These are phyloP conservation scores for Hippocampus mohnikei DNA, from an alignment of 2,113 vertebrate species.

Conservation along the genomic window DNA sequence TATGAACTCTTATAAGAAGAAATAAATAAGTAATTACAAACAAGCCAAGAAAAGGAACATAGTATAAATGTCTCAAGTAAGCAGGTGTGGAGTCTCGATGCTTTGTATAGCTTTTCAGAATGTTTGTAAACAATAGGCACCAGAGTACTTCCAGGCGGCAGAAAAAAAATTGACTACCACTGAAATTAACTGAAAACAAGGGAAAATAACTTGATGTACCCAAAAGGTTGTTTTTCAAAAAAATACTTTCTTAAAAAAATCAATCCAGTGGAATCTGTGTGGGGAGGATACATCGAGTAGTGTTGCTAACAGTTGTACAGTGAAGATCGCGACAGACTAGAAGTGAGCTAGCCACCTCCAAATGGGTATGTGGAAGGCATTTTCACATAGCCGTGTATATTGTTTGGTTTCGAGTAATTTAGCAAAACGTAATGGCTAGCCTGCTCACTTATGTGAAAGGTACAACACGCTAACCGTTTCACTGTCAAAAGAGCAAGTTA, in stretches of 20 bases:
- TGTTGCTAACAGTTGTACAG: background rate
- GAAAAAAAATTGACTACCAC: background rate
- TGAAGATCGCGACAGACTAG: background rate
- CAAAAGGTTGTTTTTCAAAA: no score
- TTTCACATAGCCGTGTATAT: background rate
- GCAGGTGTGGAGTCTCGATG: constrained; percentile 46
- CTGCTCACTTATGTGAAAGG: no score
- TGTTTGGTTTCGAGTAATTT: background rate
- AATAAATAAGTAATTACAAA: constrained; percentile 53
- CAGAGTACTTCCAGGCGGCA: background rate
- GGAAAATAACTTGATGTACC: background rate
- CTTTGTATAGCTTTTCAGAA: constrained; percentile 30
- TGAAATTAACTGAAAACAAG: background rate
- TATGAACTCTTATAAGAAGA: constrained; percentile 59
- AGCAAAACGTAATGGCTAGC: no score
- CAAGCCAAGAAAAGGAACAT: constrained; percentile 8
- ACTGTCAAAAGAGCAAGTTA: background rate
- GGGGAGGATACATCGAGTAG: background rate
- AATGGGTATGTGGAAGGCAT: no score
- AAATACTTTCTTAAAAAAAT: no score
- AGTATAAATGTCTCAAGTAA: constrained; percentile 49
- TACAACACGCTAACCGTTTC: no score
- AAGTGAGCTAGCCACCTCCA: no score
- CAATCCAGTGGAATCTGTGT: background rate
- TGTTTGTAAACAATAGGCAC: constrained; percentile 3